phyloP scores from a whole-genome alignment of 30 jellyfish, hydroid and myxozoan genomes.

The Clytia hemisphaerica region DNA sequence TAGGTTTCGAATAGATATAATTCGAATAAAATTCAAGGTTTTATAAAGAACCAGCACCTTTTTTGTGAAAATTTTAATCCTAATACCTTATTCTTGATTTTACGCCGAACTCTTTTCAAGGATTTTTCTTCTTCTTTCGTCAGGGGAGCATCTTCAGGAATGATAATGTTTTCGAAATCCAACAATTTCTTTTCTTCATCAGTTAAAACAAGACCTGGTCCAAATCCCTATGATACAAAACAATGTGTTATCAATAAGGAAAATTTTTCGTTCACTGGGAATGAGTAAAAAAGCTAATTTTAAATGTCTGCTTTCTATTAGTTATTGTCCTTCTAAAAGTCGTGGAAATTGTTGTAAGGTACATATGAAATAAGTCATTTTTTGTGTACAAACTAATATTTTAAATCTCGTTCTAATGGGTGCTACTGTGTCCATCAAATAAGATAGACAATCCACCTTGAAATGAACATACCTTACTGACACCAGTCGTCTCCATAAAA shows the following conservation, averaged over 20 bases:
- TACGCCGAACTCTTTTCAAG: constrained; percentile 67
- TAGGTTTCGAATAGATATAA: neutral
- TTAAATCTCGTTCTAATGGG: too few relatives aligned
- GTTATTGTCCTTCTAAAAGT: too few relatives aligned
- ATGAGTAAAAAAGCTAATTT: too few relatives aligned
- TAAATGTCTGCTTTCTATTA: too few relatives aligned
- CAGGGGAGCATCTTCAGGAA: constrained; percentile 73
- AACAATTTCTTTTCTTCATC: constrained; percentile 84
- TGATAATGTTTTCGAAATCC: constrained; percentile 59
- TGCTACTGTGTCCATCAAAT: too few relatives aligned
- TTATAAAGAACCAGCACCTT: neutral
- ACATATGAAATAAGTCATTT: too few relatives aligned
- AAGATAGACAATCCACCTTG: neutral
- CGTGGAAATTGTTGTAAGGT: too few relatives aligned
- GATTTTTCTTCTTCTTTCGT: constrained; percentile 86
- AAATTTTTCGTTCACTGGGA: too few relatives aligned
- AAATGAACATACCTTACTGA: constrained; percentile 45
- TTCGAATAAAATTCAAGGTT: neutral
- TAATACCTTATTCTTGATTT: constrained; percentile 70
- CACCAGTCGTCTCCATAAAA: constrained; percentile 40
- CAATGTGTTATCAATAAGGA: too few relatives aligned
- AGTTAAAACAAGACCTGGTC: constrained; percentile 64
- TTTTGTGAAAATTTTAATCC: neutral
- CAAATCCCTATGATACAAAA: constrained; percentile 68
- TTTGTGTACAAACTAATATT: too few relatives aligned